phyloP scores from a whole-genome alignment of 2,888 invertebrate genomes.

The Calameuta pallipes region DNA sequence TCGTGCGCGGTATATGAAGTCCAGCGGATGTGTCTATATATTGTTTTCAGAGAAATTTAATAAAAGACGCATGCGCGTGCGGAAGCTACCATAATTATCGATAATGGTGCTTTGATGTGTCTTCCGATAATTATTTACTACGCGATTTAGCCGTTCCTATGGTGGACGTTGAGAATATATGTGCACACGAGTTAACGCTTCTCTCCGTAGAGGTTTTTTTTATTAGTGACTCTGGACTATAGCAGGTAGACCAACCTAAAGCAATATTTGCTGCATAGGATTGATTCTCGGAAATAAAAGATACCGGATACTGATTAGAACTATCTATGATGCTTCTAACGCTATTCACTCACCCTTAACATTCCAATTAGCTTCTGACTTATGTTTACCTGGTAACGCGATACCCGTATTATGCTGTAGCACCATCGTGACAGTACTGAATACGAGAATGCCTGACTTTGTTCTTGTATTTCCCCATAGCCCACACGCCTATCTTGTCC shows the following conservation, averaged over 20 bases:
- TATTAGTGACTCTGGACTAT: neutral
- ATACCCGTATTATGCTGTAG: neutral
- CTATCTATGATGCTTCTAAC: neutral
- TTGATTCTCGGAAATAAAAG: neutral
- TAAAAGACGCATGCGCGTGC: conserved; percentile 1
- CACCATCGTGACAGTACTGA: neutral
- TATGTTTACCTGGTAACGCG: neutral
- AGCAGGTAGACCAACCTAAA: neutral
- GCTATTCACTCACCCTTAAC: neutral
- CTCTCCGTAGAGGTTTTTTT: neutral
- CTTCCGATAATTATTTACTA: neutral
- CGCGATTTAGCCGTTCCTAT: neutral
- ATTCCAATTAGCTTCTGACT: neutral
- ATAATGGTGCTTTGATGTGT: conserved; percentile 16
- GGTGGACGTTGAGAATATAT: neutral
- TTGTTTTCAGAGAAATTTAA: neutral
- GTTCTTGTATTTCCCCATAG: neutral
- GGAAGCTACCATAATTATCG: conserved; percentile 6
- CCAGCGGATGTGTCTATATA: neutral
- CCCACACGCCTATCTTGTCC: neutral
- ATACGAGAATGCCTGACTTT: neutral
- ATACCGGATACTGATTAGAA: neutral
- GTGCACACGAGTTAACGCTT: neutral
- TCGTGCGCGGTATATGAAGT: neutral
- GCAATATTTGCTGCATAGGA: neutral